A percentile compares a stretch with the other conserved stretches of the same genome.
These are phyloP conservation scores for Aelia acuminata DNA, from an alignment of 2,888 invertebrate species.

Conservation along the genomic window DNA sequence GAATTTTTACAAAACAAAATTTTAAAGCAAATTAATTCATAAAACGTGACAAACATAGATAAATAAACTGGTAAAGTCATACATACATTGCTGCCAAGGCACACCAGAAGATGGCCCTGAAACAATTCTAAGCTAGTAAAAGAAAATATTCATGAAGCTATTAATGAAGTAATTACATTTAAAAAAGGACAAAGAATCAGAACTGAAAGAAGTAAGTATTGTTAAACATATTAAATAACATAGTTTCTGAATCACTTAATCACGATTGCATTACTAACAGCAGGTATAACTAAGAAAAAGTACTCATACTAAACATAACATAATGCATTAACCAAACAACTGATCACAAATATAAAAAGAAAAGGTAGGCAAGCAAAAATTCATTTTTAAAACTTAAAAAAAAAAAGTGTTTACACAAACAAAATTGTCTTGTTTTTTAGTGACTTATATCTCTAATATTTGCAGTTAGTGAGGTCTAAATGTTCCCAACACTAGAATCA, in stretches of 20 bases:
- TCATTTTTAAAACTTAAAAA: background rate
- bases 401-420: no score
- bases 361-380: background rate
- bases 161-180: background rate
- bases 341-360: background rate
- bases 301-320: background rate
- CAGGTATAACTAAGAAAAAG: background rate
- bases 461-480: background rate
- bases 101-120: conserved; percentile 70
- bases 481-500: background rate
- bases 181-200: background rate
- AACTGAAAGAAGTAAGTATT: background rate
- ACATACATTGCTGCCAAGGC: conserved; percentile 75
- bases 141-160: conserved; percentile 31
- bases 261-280: background rate
- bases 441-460: no score
- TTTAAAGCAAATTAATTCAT: conserved; percentile 35
- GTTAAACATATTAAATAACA: background rate
- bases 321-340: background rate
- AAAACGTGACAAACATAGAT: conserved; percentile 54
- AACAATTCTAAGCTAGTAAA: conserved; percentile 59
- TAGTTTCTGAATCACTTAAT: background rate
- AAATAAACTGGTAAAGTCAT: conserved; percentile 68
- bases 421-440: no score
- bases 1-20: background rate